These are phyloP conservation scores for Achlya flavicornis DNA, from an alignment of 2,888 invertebrate species.

Conservation along the genomic window DNA sequence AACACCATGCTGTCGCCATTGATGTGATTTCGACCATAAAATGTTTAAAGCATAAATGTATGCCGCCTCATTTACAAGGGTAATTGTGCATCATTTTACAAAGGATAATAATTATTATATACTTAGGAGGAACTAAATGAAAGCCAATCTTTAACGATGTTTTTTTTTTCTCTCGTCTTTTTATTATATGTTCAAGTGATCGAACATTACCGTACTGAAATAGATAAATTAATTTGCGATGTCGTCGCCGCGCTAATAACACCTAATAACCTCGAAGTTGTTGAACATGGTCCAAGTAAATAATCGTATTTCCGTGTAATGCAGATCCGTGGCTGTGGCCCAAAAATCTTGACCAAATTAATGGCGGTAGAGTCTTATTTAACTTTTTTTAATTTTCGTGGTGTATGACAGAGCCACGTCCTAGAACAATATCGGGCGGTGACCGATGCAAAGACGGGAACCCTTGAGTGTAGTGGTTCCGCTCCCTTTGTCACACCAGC, in stretches of 20 bases:
- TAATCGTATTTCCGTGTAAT: conserved; percentile 66
- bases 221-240: conserved; percentile 59
- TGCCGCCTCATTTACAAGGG: conserved; percentile 4
- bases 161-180: background rate
- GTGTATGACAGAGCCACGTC: conserved; percentile 11
- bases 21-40: conserved; percentile 53
- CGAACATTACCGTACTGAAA: conserved; percentile 3
- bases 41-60: conserved; percentile 16
- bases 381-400: background rate
- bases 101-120: background rate
- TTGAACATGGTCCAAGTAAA: conserved; percentile 75
- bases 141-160: background rate
- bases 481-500: conserved; percentile 66
- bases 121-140: background rate
- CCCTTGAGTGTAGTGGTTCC: conserved; percentile 70
- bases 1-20: conserved; percentile 32
- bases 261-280: conserved; percentile 66
- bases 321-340: conserved; percentile 63
- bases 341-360: conserved; percentile 50
- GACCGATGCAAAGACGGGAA: conserved; percentile 58
- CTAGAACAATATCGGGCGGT: conserved; percentile 47
- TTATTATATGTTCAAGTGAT: background rate
- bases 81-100: conserved; percentile 6
- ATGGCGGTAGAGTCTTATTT: conserved; percentile 15
- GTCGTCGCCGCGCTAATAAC: conserved; percentile 59